Base-by-base conservation (phyloP, 2,888 invertebrate species). In the Drosophila borealis region DNA sequence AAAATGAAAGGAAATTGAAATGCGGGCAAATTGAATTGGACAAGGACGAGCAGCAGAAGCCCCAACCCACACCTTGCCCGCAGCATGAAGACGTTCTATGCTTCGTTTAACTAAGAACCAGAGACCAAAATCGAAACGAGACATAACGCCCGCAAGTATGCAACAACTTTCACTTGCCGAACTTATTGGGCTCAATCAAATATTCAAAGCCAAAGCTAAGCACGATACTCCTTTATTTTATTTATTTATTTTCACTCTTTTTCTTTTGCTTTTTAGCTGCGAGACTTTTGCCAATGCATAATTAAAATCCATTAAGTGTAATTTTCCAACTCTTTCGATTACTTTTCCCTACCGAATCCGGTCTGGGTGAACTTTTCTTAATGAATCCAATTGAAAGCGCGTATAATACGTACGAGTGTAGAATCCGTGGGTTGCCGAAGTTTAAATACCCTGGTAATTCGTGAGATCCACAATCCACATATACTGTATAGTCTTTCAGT, bases 1-100 rank as follows among this genome's bases (percentile, higher is more conserved):
- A 78, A 89, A 86, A 86, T 89, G 85, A 87, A 84, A 87, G 86
- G 89, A 86, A 86, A 86, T 86, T 89, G 85, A 81, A 81, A 87
- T 81, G 81, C 81, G 81, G 76, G 80, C 66, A 81, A 86, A 89
- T 87, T 89, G 80, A 87, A 89, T 89, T 81, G 84, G 74, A 61
- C 74, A 70, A 66, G 54, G 70, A 69, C 34, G 48, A 55, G 33
- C 4, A 37, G 25, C n/a, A 21, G 44, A 14, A 21, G 34, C 10
- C 14, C 44, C 34, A 41, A 9, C 29, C 41, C 37, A 1, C 19
- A 14, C 14, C 11, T n/a, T n/a, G 62, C 56, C 70, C 55, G 13
- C 45, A 61, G 70, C 39, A 37, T 39, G 44, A 53, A 41, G 53
- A 65, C 63, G 50, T 65, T 64, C 66, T 60, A 66, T 79, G 88